These are phyloP conservation scores for Drosophila niveifrons DNA, from an alignment of 2,888 invertebrate species.

Conservation along the genomic window DNA sequence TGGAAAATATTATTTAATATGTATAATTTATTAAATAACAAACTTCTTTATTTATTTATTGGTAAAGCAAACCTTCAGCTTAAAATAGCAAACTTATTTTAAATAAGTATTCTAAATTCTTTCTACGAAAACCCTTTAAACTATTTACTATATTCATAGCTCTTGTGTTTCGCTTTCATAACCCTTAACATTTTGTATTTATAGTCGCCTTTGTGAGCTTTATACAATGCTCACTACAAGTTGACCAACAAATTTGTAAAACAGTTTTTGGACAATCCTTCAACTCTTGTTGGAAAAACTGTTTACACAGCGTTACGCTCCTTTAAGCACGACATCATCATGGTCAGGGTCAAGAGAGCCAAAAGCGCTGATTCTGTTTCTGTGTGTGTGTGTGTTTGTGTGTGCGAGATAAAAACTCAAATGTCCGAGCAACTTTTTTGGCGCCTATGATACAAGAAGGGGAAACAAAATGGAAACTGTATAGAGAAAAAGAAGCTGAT, in stretches of 20 bases:
- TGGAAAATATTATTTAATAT: too few species aligned
- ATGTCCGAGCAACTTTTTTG: constrained; percentile 52
- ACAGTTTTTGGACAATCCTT: constrained; percentile 31
- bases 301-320: constrained; percentile 52
- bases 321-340: constrained; percentile 45
- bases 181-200: constrained; percentile 6
- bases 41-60: too few species aligned
- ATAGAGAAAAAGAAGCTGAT: constrained; percentile 31
- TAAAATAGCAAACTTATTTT: too few species aligned
- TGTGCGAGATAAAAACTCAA: constrained; percentile 36
- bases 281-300: constrained; percentile 47
- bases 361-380: not conserved
- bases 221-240: constrained; percentile 25
- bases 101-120: too few species aligned
- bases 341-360: constrained; percentile 41
- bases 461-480: constrained; percentile 7
- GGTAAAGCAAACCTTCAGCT: too few species aligned
- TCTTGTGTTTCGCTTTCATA: not conserved
- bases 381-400: not conserved
- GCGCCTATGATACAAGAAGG: constrained; percentile 49
- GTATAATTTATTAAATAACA: too few species aligned
- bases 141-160: not conserved
- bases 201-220: constrained; percentile 14
- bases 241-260: constrained; percentile 23
- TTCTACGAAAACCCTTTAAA: not conserved